phyloP scores from a whole-genome alignment of 2,797 vertebrate species.

The Enteromius trimaculatus region DNA sequence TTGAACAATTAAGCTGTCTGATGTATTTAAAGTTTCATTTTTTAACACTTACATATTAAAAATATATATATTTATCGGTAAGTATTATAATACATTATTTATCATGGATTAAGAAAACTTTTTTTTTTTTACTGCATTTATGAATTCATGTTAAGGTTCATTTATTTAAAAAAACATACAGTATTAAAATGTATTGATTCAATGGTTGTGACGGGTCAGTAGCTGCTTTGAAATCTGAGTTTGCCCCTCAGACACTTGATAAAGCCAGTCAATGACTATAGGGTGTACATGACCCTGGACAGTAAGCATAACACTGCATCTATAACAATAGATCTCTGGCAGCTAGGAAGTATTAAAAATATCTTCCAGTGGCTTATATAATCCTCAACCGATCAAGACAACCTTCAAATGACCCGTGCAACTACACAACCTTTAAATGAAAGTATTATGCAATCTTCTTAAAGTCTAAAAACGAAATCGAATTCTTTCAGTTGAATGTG shows the following conservation, averaged over 20 bases:
- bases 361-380: slow-evolving; percentile 12
- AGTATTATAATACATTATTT: no score
- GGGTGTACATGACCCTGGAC: background rate
- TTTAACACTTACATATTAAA: no score
- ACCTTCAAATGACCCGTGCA: slow-evolving; percentile 9
- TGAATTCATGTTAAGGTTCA: no score
- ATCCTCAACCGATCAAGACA: background rate
- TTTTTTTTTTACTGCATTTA: no score
- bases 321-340: background rate
- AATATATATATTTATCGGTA: no score
- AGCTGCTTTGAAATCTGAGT: background rate
- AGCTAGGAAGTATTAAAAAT: background rate
- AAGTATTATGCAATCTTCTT: slow-evolving; percentile 21
- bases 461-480: slow-evolving; percentile 16
- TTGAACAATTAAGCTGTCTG: background rate
- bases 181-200: background rate
- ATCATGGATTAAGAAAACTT: no score
- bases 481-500: slow-evolving; percentile 9
- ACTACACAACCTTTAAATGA: background rate
- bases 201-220: background rate
- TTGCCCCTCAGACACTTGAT: background rate
- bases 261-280: background rate
- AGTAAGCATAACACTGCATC: background rate
- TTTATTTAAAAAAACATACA: no score
- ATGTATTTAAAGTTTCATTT: background rate